Base-by-base conservation (phyloP, 2,888 invertebrate genomes). In the Meteorus colon region DNA sequence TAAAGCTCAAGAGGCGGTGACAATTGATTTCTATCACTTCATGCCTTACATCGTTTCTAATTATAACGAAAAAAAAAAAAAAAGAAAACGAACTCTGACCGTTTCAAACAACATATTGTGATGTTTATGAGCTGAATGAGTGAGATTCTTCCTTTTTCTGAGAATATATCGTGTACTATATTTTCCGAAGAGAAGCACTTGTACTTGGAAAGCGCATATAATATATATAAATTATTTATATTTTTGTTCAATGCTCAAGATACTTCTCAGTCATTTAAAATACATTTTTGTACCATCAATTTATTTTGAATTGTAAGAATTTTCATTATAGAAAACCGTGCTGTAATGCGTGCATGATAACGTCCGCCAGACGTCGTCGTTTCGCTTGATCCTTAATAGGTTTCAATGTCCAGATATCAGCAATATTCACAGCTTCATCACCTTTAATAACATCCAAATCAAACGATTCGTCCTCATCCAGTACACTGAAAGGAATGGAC, bases 281-380 rank as follows among this genome's bases (percentile, higher is more conserved):
- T 55, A 19, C 55, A 55, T 55, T 55, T 55, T 55, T 55, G 6
- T 55, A 55, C n/a, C 19, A 10, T 19, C 4, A 6, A 19, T 55
- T 19, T 34, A 34, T 34, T 34, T 34, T 8, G 5, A 34, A 34
- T 34, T 34, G 34, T 34, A 34, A 34, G 4, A 34, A 16, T 29
- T 24, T 59, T 62, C n/a, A 62, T 87, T 88, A 92, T 88, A 93
- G 90, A 81, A 92, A 94, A 12, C 92, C 92, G 79, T 90, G 90
- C 81, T 94, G 93, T 1, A 94, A 92, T 55, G 93, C 92, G 85
- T 94, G 93, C 51, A 93, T 92, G 10, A 95, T 90, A 34, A 93
- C 91, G 78, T 93, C 91, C 0, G 94, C 94, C 66, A 94, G 90
- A 60, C 94, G 90, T 59, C 91, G 88, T 29, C 94, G 91, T 8